These are phyloP conservation scores for Micropoecilia bifurca DNA, from an alignment of 2,797 vertebrate species.

Conservation along the genomic window DNA sequence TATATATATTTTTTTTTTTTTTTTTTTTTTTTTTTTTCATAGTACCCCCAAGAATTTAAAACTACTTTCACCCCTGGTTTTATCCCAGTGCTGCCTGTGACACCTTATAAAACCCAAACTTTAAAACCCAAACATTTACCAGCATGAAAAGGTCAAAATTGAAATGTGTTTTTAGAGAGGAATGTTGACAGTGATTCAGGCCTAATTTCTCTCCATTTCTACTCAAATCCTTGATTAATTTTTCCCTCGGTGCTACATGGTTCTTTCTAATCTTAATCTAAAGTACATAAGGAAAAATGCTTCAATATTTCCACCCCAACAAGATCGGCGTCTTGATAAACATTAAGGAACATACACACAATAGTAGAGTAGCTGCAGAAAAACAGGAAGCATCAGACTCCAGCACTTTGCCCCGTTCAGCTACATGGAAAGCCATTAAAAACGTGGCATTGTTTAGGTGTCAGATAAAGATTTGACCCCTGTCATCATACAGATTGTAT, in stretches of 20 bases:
- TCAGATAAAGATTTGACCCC: conserved; percentile 37
- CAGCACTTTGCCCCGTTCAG: conserved; percentile 46
- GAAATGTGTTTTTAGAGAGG: background rate
- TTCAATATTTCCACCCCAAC: conserved; percentile 13
- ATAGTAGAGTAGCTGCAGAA: conserved; percentile 51
- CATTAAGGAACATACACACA: conserved; percentile 45
- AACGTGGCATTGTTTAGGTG: conserved; percentile 61
- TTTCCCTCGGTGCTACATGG: background rate
- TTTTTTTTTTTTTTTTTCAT: no score
- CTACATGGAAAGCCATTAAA: conserved; percentile 49
- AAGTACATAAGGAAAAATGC: conserved; percentile 3
- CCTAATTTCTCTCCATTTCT: no score
- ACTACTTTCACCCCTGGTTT: background rate
- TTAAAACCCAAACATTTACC: background rate
- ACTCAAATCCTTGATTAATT: background rate
- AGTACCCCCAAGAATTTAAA: no score
- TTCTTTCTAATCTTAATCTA: background rate
- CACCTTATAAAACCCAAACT: background rate
- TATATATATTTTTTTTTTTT: no score
- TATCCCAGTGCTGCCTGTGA: background rate
- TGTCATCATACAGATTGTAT: conserved; percentile 39
- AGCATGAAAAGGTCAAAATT: background rate
- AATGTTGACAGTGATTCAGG: background rate
- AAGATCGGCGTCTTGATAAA: conserved; percentile 57
- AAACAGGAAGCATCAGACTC: conserved; percentile 70